Percentiles rank a stretch among this genome's conserved stretches.
phyloP scores from a whole-genome alignment of 1,140 invertebrate genomes.

The Trinorchestia longiramus region DNA sequence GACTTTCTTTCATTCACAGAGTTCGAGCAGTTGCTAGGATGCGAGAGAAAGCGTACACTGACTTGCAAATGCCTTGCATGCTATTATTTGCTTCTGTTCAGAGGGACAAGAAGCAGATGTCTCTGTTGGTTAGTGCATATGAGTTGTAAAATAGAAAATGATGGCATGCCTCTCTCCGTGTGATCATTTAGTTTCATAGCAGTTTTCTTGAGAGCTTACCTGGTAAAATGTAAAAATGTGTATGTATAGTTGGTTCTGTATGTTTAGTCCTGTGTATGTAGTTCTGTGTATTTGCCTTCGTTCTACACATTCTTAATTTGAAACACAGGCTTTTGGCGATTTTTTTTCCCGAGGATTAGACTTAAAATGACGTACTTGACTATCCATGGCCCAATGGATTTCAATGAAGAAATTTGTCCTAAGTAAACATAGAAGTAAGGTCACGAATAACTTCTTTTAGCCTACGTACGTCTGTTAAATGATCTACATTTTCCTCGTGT shows the following conservation, averaged over 20 bases:
- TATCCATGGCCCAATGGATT: not conserved
- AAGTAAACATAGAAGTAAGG: not conserved
- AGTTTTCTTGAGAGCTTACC: not conserved
- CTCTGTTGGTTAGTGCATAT: not conserved
- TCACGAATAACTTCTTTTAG: not conserved
- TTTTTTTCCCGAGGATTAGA: not conserved
- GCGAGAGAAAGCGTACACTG: not conserved
- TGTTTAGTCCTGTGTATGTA: not conserved
- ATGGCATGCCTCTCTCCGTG: not conserved
- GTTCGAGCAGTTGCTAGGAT: not conserved
- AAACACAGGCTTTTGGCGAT: not conserved
- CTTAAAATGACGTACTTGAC: not conserved
- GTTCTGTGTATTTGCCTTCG: no score
- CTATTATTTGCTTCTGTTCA: not conserved
- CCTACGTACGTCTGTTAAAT: not conserved
- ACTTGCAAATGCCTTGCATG: not conserved
- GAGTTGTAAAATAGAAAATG: not conserved
- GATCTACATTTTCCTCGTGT: not conserved
- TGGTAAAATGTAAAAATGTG: not conserved
- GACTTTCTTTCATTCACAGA: conserved; percentile 8
- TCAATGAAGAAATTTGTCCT: not conserved
- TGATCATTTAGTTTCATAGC: not conserved
- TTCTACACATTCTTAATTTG: not conserved
- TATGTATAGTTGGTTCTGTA: not conserved
- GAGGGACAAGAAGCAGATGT: not conserved